Base-by-base conservation (phyloP, 2,888 invertebrate genomes). In the Cosmia trapezina region DNA sequence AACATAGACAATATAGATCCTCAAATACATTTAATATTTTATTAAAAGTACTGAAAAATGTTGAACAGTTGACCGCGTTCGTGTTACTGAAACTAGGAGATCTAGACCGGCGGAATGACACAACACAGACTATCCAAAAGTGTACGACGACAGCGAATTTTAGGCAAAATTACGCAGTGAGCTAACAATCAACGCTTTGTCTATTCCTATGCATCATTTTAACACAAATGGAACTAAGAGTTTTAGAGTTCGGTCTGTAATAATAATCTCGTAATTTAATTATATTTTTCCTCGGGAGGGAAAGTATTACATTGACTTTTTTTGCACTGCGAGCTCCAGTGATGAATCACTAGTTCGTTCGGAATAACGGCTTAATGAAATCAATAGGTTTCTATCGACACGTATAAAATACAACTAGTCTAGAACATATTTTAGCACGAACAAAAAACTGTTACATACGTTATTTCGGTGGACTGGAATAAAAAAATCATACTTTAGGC, bases 11-110 rank as follows among this genome's bases (percentile, higher is more conserved):
- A 93, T 80, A 68, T 88, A 88, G 65, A 93, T 86, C 86, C 92
- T 95, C 86, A 91, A 89, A 89, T 92, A 92, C 95, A 95, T 94
- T 92, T 91, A 91, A 91, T 68, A 78, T 70, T 45, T 47, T 78
- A 78, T 88, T 84, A 89, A 91, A 87, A 80, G 82, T 78, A 84
- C 83, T 78, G 87, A 88, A 88, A 66, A 78, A 78, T 75, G 78
- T 81, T 83, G 82, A 82, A 74, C 73, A 70, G 68, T 83, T 72
- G 60, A 67, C 81, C 69, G 79, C 86, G 70, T 57, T 83, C 63
- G 81, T 67, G 67, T 63, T 76, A 91, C 88, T 90, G 85, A 82
- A 86, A 76, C 33, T 37, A 65, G 79, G 69, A 86, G 75, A 85
- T 76, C 80, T 82, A 80, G 77, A 80, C 51, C 37, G 65, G 6